Conservation (phyloP, 2,113 vertebrate genomes). For the Heloderma charlesbogerti region DNA sequence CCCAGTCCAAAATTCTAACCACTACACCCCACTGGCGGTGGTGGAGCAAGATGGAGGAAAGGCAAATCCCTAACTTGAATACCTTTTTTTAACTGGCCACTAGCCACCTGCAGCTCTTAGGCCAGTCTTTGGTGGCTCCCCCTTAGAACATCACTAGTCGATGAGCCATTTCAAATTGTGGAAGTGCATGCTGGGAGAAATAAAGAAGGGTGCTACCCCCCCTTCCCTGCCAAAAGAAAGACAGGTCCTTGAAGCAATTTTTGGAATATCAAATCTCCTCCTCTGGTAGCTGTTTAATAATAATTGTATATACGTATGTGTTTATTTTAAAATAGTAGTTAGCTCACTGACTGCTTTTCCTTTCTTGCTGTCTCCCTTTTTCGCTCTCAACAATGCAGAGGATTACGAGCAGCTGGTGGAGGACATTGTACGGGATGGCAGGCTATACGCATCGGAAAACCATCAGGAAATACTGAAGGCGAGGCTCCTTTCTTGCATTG, state of each 20-base stretch:
- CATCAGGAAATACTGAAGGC: slow-evolving; percentile 99
- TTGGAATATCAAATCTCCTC: not conserved
- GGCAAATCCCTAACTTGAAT: not conserved
- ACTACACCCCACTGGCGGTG: too few species aligned
- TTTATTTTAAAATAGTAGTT: not conserved
- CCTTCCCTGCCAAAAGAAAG: not conserved
- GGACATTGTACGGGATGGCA: slow-evolving; percentile 95
- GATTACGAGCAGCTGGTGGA: slow-evolving; percentile 98
- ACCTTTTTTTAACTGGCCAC: not conserved
- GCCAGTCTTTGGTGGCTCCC: not conserved
- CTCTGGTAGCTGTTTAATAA: not conserved
- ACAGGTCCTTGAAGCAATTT: not conserved
- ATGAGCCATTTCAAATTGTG: not conserved
- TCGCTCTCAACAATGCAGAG: slow-evolving; percentile 79
- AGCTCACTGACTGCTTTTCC: not conserved
- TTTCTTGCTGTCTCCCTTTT: not conserved
- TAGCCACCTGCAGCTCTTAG: not conserved
- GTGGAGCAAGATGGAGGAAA: not conserved
- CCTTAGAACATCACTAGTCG: too few species aligned
- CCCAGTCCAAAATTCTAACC: too few species aligned
- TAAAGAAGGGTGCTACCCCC: not conserved
- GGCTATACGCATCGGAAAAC: slow-evolving; percentile 96
- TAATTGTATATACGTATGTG: not conserved
- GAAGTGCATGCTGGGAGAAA: not conserved
- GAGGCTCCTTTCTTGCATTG: not conserved